Evolutionary conservation across 2,797 vertebrate species (phyloP).

Genomic region (Gobionotothen gibberifrons): DNA sequence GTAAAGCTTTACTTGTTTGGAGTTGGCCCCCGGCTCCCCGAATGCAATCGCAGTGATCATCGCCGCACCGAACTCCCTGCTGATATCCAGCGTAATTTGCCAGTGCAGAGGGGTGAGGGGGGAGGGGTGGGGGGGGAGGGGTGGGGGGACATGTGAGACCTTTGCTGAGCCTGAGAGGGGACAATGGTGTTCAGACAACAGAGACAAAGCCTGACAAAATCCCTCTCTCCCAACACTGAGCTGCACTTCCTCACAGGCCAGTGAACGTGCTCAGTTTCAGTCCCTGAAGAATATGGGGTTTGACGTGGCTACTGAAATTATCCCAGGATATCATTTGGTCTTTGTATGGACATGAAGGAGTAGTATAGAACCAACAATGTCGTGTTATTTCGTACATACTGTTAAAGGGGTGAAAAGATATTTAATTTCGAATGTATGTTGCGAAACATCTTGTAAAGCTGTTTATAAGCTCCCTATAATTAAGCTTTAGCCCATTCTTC

Average conservation of each 20-base stretch:
- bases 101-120: constrained; percentile 18
- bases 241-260: constrained; percentile 15
- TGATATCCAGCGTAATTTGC: constrained; percentile 43
- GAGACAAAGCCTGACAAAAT: constrained; percentile 55
- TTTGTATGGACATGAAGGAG: constrained; percentile 6
- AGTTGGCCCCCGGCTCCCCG: constrained; percentile 14
- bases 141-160: constrained; percentile 39
- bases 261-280: constrained; percentile 20
- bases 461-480: constrained; percentile 35
- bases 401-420: neutral
- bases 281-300: constrained; percentile 5
- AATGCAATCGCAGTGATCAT: constrained; percentile 28
- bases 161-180: constrained; percentile 31
- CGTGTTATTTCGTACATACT: neutral
- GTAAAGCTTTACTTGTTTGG: constrained; percentile 26
- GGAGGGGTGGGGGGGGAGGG: constrained; percentile 12
- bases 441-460: constrained; percentile 23
- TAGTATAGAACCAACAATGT: neutral
- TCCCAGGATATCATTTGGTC: neutral
- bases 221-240: constrained; percentile 31
- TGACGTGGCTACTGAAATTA: constrained; percentile 4
- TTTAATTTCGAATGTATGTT: constrained; percentile 5
- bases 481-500: constrained; percentile 34
- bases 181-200: constrained; percentile 58
- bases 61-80: constrained; percentile 27